These are phyloP conservation scores for Xiphophorus hellerii DNA, from an alignment of 2,113 vertebrate genomes.

Conservation along the genomic window DNA sequence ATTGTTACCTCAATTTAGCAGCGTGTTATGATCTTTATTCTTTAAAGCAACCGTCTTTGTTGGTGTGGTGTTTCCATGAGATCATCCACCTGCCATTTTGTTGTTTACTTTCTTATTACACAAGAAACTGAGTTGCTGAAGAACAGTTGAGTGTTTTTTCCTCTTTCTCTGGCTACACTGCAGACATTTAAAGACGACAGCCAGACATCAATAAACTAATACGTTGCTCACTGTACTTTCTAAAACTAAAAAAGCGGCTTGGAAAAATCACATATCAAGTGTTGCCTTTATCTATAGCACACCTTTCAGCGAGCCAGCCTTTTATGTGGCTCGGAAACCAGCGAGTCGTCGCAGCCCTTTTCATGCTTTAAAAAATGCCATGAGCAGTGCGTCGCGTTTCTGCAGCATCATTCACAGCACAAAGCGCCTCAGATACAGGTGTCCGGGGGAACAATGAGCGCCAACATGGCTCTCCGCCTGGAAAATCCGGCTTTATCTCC, in stretches of 20 bases:
- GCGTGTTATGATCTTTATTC: too few relatives aligned
- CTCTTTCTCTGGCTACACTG: not conserved
- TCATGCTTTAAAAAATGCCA: slow-evolving; percentile 37
- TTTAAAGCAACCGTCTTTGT: too few relatives aligned
- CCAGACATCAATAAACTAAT: not conserved
- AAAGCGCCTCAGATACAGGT: slow-evolving; percentile 24
- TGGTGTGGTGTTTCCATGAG: too few relatives aligned
- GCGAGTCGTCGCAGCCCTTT: slow-evolving; percentile 1
- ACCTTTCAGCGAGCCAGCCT: slow-evolving; percentile 13
- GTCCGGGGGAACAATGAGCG: slow-evolving; percentile 45
- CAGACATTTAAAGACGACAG: not conserved
- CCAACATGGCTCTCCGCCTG: slow-evolving; percentile 6
- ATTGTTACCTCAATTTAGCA: too few relatives aligned
- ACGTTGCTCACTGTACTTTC: not conserved
- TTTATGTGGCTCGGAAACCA: slow-evolving; percentile 14
- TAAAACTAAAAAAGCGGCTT: not conserved
- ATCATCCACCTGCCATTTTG: too few relatives aligned
- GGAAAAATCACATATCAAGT: not conserved
- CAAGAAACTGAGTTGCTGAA: too few relatives aligned
- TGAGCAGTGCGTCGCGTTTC: slow-evolving; percentile 15
- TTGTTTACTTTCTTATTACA: too few relatives aligned
- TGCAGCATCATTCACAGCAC: slow-evolving; percentile 18
- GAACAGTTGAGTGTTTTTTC: not conserved
- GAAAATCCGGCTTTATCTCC: slow-evolving; percentile 44
- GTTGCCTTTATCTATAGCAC: not conserved